Percentiles rank a stretch among this genome's conserved stretches.
phyloP scores from a whole-genome alignment of 2,113 vertebrate genomes.

The Podarcis muralis region DNA sequence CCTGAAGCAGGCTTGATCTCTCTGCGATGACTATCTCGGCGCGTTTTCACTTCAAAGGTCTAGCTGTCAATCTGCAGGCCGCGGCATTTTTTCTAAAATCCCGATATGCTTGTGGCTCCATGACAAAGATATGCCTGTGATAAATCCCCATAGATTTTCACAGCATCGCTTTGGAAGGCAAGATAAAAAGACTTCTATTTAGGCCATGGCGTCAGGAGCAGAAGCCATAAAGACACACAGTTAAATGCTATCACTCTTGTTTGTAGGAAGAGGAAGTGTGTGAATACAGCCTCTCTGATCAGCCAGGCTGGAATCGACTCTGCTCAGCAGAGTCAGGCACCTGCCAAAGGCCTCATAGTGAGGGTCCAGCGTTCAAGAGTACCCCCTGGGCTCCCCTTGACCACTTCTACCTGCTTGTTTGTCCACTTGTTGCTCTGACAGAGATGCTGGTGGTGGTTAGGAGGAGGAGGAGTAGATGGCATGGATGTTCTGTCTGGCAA shows the following conservation, averaged over 20 bases:
- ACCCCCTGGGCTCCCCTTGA: too few relatives aligned
- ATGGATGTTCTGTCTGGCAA: too few relatives aligned
- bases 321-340: too few relatives aligned
- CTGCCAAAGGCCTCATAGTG: too few relatives aligned
- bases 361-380: too few relatives aligned
- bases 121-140: background rate
- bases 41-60: background rate
- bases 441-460: too few relatives aligned
- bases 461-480: too few relatives aligned
- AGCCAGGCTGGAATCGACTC: too few relatives aligned
- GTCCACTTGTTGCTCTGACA: too few relatives aligned
- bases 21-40: background rate
- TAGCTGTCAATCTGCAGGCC: background rate
- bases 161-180: background rate
- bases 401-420: too few relatives aligned
- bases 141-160: background rate
- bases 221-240: background rate
- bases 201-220: background rate
- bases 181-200: background rate
- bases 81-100: background rate
- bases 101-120: background rate
- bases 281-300: too few relatives aligned
- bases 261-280: background rate
- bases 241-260: background rate
- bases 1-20: background rate